phyloP scores from a whole-genome alignment of 2,113 vertebrate genomes.

The Paracanthobrama guichenoti region DNA sequence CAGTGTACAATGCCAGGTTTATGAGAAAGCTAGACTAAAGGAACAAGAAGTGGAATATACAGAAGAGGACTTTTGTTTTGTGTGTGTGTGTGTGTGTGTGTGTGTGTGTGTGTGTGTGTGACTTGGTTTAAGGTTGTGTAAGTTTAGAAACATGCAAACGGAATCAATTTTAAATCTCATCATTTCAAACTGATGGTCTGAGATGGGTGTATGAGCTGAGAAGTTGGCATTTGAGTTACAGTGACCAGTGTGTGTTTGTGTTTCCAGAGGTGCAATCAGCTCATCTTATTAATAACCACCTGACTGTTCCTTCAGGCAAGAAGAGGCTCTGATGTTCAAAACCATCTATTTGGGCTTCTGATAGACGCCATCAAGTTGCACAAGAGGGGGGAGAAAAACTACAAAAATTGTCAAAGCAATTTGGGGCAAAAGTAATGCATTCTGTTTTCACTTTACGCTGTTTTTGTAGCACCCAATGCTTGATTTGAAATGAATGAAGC shows the following conservation, averaged over 20 bases:
- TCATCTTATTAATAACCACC: slow-evolving; percentile 30
- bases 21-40: neutral
- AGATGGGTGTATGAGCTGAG: neutral
- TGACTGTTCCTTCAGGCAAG: slow-evolving; percentile 23
- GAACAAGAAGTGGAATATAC: too few species aligned
- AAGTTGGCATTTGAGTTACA: neutral
- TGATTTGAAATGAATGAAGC: slow-evolving; percentile 26
- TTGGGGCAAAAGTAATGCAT: neutral
- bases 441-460: neutral
- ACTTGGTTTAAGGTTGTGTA: neutral
- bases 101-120: neutral
- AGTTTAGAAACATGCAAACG: neutral
- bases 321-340: neutral
- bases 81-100: too few species aligned
- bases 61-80: too few species aligned
- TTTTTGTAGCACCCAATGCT: neutral
- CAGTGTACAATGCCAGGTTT: neutral
- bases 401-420: slow-evolving; percentile 33
- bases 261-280: neutral
- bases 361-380: slow-evolving; percentile 19
- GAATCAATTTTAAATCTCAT: neutral
- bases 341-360: neutral
- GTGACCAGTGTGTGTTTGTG: neutral
- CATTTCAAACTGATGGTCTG: neutral
- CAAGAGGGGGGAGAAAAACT: neutral